These are phyloP conservation scores for Nebria salina DNA, from an alignment of 2,888 invertebrate species.

Conservation along the genomic window DNA sequence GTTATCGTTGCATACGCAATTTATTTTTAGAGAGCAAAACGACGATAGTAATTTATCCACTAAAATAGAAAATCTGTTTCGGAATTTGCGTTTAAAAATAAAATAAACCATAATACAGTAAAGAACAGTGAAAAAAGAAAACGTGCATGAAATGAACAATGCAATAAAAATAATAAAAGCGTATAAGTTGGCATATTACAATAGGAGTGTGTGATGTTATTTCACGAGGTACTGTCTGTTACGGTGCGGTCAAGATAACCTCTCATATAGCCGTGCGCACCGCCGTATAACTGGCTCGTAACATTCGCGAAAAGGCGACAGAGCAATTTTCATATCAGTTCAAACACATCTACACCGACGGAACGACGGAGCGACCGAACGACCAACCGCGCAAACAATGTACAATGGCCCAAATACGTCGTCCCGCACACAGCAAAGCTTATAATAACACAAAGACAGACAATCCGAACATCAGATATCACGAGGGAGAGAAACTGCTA, in stretches of 20 bases:
- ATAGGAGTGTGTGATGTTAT: not conserved
- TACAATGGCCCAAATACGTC: slow-evolving; percentile 19
- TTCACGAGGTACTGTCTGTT: not conserved
- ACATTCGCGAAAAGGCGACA: slow-evolving; percentile 12
- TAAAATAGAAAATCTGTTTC: not conserved
- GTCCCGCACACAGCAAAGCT: not conserved
- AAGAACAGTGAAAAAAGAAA: not conserved
- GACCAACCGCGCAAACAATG: not conserved
- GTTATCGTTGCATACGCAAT: too few species aligned
- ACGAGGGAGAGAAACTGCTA: slow-evolving; percentile 5
- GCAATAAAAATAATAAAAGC: not conserved
- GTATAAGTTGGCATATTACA: not conserved
- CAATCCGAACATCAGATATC: slow-evolving; percentile 4
- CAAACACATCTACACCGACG: not conserved
- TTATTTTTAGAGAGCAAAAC: too few species aligned
- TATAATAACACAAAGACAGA: not conserved
- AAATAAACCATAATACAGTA: not conserved
- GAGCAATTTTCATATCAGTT: slow-evolving; percentile 21
- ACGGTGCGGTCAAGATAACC: not conserved
- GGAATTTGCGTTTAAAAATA: not conserved
- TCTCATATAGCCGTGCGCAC: not conserved
- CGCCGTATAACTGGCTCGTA: not conserved
- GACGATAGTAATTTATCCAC: too few species aligned
- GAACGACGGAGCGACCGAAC: too few species aligned
- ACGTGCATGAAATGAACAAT: not conserved